A percentile compares a stretch with the other conserved stretches of the same genome.
Evolutionary conservation across 2,797 vertebrate genomes (phyloP).

Genomic region (Gymnocypris eckloni): DNA sequence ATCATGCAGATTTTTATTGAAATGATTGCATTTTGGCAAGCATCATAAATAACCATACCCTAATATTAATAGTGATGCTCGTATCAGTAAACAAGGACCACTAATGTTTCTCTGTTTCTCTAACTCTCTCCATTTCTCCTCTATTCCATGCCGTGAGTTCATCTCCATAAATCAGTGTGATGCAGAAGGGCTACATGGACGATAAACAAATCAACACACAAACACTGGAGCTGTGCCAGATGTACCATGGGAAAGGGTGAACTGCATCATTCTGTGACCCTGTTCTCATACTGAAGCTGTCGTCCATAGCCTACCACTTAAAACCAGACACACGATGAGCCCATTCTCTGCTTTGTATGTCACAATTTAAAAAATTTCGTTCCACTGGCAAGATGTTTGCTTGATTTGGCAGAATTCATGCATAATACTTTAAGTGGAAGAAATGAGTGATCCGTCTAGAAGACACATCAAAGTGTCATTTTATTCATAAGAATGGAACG

Average conservation of each 20-base stretch:
- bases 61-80: neutral
- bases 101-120: neutral
- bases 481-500: slow-evolving; percentile 11
- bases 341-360: neutral
- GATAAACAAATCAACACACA: slow-evolving; percentile 40
- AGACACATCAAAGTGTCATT: neutral
- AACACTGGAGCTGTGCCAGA: slow-evolving; percentile 59
- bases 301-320: neutral
- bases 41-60: no score
- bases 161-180: slow-evolving; percentile 29
- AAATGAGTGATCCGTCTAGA: neutral
- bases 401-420: neutral
- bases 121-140: slow-evolving; percentile 19
- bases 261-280: slow-evolving; percentile 49
- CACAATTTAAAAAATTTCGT: neutral
- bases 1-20: no score
- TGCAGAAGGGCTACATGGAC: neutral
- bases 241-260: slow-evolving; percentile 66
- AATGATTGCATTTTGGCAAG: neutral
- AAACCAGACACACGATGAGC: slow-evolving; percentile 12
- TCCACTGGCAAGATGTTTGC: neutral
- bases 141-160: slow-evolving; percentile 6
- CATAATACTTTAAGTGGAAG: neutral
- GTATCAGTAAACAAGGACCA: neutral
- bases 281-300: slow-evolving; percentile 58